Percentiles rank a stretch among this genome's conserved stretches.
Evolutionary conservation across 92 coral and sea anemone species (phyloP).

Genomic region (Chrysogorgia sp.): DNA sequence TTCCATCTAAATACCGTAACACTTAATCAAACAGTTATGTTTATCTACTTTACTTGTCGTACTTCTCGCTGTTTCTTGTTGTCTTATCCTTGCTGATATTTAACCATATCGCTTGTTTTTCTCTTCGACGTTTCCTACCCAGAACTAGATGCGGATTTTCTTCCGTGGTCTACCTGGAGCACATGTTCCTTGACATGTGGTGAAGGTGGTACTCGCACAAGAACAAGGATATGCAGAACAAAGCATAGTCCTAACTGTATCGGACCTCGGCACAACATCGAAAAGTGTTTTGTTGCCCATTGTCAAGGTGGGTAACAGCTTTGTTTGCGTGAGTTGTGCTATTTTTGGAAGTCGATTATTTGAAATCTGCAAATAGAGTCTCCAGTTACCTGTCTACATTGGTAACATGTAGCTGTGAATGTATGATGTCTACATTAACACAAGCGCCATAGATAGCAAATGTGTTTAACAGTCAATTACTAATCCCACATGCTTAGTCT

Average conservation of each 20-base stretch:
- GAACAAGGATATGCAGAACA: constrained; percentile 60
- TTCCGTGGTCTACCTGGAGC: constrained; percentile 72
- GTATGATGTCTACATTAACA: too few relatives aligned
- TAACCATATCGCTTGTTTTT: not conserved
- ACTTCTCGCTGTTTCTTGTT: not conserved
- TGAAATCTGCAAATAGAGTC: too few relatives aligned
- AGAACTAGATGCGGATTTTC: constrained; percentile 50
- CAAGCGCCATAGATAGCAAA: too few relatives aligned
- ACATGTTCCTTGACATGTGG: constrained; percentile 69
- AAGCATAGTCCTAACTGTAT: constrained; percentile 17
- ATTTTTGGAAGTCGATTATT: too few relatives aligned
- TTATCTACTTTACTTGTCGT: too few relatives aligned
- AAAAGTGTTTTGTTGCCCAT: constrained; percentile 5
- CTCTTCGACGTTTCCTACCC: not conserved
- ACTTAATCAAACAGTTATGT: not conserved
- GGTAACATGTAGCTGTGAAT: too few relatives aligned
- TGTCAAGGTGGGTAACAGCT: constrained; percentile 15
- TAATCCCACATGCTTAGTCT: too few relatives aligned
- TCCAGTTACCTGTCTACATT: too few relatives aligned
- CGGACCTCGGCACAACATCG: constrained; percentile 4
- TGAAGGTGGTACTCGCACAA: constrained; percentile 50
- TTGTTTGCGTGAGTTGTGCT: not conserved
- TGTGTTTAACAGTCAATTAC: too few relatives aligned
- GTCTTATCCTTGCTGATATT: not conserved
- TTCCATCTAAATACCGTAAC: too few relatives aligned